phyloP scores from a whole-genome alignment of 2,113 vertebrate genomes.

The Dasypus novemcinctus region DNA sequence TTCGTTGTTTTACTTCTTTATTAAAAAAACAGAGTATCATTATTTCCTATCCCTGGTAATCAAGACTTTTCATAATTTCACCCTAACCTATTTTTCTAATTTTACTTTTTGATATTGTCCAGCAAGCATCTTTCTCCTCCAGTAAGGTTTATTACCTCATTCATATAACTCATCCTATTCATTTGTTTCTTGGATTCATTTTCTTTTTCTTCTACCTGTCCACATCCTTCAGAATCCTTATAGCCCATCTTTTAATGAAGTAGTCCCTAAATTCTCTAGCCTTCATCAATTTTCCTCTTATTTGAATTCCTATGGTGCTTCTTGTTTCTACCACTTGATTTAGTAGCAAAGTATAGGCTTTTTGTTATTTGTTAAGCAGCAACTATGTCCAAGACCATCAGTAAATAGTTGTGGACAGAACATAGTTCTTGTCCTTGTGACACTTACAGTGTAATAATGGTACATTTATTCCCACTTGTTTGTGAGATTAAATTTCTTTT shows the following conservation, averaged over 20 bases:
- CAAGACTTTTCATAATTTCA: slow-evolving; percentile 30
- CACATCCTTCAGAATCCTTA: neutral
- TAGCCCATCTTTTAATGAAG: neutral
- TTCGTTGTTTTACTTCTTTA: slow-evolving; percentile 42
- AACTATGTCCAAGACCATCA: neutral
- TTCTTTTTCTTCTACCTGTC: neutral
- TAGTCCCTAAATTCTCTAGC: neutral
- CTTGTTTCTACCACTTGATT: neutral
- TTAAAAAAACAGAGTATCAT: neutral
- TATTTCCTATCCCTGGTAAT: slow-evolving; percentile 13
- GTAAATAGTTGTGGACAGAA: neutral
- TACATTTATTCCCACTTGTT: neutral
- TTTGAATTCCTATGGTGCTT: neutral
- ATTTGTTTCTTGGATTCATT: neutral
- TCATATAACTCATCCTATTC: neutral
- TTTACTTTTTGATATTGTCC: neutral
- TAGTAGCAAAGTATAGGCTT: neutral
- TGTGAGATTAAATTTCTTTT: neutral
- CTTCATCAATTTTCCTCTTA: slow-evolving; percentile 5
- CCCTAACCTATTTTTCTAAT: slow-evolving; percentile 29
- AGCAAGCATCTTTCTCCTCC: neutral
- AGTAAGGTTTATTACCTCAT: neutral
- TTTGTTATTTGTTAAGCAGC: neutral
- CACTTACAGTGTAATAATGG: neutral
- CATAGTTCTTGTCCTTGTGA: neutral